Conservation (phyloP, 2,113 vertebrate species). For the Planiliza haematocheilus region DNA sequence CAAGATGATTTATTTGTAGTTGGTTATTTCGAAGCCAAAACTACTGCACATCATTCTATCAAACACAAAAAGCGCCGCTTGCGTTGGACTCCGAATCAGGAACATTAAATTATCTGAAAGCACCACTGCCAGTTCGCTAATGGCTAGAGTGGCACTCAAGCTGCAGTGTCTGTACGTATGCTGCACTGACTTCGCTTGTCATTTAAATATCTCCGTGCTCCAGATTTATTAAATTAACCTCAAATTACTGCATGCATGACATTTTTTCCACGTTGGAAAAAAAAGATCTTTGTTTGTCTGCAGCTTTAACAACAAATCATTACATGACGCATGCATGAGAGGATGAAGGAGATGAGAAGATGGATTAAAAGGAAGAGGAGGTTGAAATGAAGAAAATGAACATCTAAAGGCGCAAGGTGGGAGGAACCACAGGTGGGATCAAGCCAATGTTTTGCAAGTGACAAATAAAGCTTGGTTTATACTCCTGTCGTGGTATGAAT, state of each 20-base stretch:
- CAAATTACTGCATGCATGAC: neutral
- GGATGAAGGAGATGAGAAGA: slow-evolving; percentile 11
- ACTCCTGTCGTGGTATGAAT: too few species aligned
- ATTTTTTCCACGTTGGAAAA: neutral
- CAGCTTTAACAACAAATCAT: neutral
- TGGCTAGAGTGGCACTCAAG: slow-evolving; percentile 18
- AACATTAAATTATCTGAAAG: slow-evolving; percentile 28
- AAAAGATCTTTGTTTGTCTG: neutral
- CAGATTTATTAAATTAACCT: slow-evolving; percentile 13
- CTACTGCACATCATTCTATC: neutral
- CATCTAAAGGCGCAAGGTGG: neutral
- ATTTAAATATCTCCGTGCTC: slow-evolving; percentile 20
- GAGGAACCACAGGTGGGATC: too few species aligned
- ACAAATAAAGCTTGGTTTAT: too few species aligned
- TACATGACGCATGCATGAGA: neutral
- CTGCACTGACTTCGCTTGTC: slow-evolving; percentile 20
- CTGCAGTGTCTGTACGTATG: slow-evolving; percentile 4
- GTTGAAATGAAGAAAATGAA: slow-evolving; percentile 8
- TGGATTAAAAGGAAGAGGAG: slow-evolving; percentile 5
- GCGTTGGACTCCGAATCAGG: slow-evolving; percentile 23
- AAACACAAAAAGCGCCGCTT: slow-evolving; percentile 11
- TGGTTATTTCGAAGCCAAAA: neutral
- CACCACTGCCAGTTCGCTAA: slow-evolving; percentile 18
- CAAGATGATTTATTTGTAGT: neutral
- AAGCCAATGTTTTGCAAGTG: too few species aligned